These are phyloP conservation scores for Motacilla tschutschensis DNA, from an alignment of 2,113 vertebrate species.

Conservation along the genomic window DNA sequence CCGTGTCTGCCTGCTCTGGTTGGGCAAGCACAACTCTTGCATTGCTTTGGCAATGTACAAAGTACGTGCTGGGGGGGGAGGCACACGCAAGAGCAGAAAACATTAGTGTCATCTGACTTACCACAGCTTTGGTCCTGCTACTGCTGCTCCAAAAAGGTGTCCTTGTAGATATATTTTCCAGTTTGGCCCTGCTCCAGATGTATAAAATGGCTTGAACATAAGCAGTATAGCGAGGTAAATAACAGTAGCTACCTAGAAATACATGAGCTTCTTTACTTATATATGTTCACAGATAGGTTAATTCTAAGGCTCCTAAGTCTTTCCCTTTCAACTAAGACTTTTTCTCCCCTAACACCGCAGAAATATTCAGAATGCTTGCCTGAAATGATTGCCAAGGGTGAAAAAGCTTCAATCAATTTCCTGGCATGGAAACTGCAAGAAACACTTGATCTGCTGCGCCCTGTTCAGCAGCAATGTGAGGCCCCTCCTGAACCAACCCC, in stretches of 20 bases:
- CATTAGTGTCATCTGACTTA: neutral
- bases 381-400: neutral
- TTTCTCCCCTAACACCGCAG: neutral
- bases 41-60: neutral
- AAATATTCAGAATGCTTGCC: conserved; percentile 18
- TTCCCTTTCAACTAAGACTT: neutral
- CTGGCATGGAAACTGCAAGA: conserved; percentile 3
- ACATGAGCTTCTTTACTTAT: neutral
- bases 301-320: neutral
- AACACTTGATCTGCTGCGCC: neutral
- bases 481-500: accelerated
- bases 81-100: accelerated
- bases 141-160: neutral
- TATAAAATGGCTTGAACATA: neutral
- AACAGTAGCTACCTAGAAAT: neutral
- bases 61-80: accelerated
- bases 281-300: neutral
- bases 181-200: neutral
- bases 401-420: conserved; percentile 8
- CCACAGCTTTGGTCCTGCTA: neutral
- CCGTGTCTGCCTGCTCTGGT: accelerated
- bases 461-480: conserved; percentile 28
- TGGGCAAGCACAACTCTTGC: accelerated
- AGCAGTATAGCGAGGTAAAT: neutral
- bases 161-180: neutral